Evolutionary conservation across 2,797 vertebrate genomes (phyloP).

Genomic region (Chelmon rostratus): DNA sequence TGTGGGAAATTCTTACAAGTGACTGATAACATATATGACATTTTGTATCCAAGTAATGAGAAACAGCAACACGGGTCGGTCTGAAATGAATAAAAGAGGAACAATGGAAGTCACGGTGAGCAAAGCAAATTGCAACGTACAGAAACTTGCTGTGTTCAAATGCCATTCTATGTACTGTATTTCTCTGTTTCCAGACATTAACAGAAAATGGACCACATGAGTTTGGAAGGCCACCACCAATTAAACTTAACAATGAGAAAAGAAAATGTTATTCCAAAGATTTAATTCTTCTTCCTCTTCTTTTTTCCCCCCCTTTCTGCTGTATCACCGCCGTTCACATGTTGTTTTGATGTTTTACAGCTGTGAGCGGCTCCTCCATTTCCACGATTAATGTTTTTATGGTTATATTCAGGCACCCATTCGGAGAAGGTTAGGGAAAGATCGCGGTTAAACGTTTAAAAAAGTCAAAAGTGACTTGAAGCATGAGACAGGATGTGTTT

Average conservation of each 20-base stretch:
- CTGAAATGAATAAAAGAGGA: neutral
- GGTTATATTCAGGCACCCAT: constrained; percentile 26
- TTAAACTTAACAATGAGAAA: constrained; percentile 30
- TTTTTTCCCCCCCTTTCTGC: constrained; percentile 11
- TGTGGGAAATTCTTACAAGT: neutral
- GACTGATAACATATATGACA: neutral
- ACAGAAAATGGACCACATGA: constrained; percentile 12
- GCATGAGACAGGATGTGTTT: constrained; percentile 30
- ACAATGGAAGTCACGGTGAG: neutral
- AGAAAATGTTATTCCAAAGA: constrained; percentile 37
- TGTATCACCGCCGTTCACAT: constrained; percentile 18
- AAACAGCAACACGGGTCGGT: neutral
- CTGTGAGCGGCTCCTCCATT: constrained; percentile 44
- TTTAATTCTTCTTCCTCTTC: constrained; percentile 16
- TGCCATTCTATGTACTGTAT: neutral
- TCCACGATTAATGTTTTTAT: constrained; percentile 51
- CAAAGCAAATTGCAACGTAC: neutral
- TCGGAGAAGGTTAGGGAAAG: constrained; percentile 21
- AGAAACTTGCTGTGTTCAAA: neutral
- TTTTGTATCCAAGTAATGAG: neutral
- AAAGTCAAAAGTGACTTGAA: constrained; percentile 20
- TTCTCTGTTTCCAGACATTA: neutral
- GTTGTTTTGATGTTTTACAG: constrained; percentile 50
- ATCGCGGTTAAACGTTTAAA: constrained; percentile 28
- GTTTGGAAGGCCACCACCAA: constrained; percentile 7